Percentiles rank a stretch among this genome's conserved stretches.
Evolutionary conservation across 2,797 vertebrate species (phyloP).

Genomic region (Bradypodion ventrale): DNA sequence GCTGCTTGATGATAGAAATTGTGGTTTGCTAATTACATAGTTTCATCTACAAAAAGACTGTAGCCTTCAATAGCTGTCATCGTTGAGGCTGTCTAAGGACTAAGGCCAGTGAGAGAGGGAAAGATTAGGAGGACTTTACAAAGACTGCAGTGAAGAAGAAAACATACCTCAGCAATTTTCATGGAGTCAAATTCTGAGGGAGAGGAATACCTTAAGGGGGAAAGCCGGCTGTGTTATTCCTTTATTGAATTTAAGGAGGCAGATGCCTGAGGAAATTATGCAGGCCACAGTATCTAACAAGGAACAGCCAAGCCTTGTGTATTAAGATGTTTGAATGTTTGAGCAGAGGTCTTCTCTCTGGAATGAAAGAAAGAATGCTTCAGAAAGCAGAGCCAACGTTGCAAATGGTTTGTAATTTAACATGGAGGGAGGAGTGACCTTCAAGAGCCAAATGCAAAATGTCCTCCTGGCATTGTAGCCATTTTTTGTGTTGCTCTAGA

Average conservation of each 20-base stretch:
- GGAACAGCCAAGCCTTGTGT: slow-evolving; percentile 1
- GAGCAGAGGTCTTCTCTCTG: background rate
- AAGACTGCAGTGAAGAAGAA: slow-evolving; percentile 3
- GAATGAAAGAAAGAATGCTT: slow-evolving; percentile 22
- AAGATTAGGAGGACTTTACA: slow-evolving; percentile 37
- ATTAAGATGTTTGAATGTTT: slow-evolving; percentile 9
- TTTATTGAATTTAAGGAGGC: slow-evolving; percentile 43
- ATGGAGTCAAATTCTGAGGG: slow-evolving; percentile 38
- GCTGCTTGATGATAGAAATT: slow-evolving; percentile 57
- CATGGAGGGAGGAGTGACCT: background rate
- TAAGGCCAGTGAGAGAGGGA: background rate
- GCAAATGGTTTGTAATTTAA: slow-evolving; percentile 12
- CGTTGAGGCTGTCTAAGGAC: slow-evolving; percentile 44
- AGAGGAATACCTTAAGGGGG: background rate
- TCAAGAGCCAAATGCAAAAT: slow-evolving; percentile 23
- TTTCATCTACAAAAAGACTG: slow-evolving; percentile 50
- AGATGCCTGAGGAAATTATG: slow-evolving; percentile 39
- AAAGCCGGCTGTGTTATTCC: background rate
- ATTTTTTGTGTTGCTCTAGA: slow-evolving; percentile 5
- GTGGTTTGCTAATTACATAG: slow-evolving; percentile 50
- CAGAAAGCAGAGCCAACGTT: slow-evolving; percentile 20
- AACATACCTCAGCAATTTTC: slow-evolving; percentile 45
- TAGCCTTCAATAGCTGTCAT: slow-evolving; percentile 61
- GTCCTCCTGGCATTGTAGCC: slow-evolving; percentile 2
- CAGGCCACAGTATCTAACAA: slow-evolving; percentile 2